Evolutionary conservation across 2,797 vertebrate species (phyloP).

Genomic region (Anabas testudineus): DNA sequence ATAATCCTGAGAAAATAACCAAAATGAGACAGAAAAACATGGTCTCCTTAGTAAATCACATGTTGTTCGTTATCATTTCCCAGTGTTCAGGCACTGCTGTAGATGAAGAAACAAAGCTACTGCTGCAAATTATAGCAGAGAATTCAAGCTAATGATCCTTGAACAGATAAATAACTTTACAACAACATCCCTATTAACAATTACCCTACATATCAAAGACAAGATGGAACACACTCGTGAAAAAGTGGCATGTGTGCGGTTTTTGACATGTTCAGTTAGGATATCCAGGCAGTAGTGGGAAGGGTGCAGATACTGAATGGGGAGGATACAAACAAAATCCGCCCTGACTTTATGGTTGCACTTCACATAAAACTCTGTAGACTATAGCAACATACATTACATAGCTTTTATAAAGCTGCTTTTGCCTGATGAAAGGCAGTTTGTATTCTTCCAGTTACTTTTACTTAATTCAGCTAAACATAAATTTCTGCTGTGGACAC

Average conservation of each 20-base stretch:
- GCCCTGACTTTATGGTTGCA: background rate
- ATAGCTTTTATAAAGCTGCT: background rate
- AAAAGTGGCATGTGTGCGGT: background rate
- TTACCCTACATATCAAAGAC: background rate
- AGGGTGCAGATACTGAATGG: background rate
- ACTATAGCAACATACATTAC: background rate
- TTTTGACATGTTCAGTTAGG: slow-evolving; percentile 14
- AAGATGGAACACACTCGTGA: background rate
- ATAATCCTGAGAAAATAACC: slow-evolving; percentile 8
- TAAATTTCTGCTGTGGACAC: background rate
- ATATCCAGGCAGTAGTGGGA: background rate
- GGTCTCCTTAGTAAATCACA: background rate
- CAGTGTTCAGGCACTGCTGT: background rate
- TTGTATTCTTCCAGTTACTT: background rate
- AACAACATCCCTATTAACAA: background rate
- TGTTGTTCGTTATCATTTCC: background rate
- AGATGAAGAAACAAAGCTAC: slow-evolving; percentile 15
- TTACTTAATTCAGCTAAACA: background rate
- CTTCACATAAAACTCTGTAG: background rate
- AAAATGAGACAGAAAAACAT: background rate
- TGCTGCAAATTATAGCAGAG: background rate
- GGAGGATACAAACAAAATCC: background rate
- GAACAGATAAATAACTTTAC: background rate
- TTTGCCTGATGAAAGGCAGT: background rate
- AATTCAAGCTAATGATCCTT: slow-evolving; percentile 30